Conservation (phyloP, 2,797 vertebrate species). For the Neoniphon sammara region DNA sequence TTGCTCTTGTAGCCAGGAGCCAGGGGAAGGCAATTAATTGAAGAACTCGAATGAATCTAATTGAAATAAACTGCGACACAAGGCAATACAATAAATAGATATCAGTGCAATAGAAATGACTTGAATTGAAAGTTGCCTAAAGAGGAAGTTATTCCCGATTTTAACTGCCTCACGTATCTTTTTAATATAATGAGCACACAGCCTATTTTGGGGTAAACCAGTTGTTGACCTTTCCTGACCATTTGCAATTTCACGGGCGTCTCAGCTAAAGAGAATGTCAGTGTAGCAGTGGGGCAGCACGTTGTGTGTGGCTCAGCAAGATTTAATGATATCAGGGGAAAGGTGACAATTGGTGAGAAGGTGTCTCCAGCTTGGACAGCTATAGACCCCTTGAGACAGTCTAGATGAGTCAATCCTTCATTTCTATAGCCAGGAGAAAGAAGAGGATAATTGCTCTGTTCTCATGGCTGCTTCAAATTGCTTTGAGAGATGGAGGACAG, state of each 20-base stretch:
- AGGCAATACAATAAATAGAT: not conserved
- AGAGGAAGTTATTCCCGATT: not conserved
- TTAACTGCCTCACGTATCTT: not conserved
- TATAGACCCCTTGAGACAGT: slow-evolving; percentile 75
- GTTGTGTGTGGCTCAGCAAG: slow-evolving; percentile 42
- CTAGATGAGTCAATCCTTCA: slow-evolving; percentile 80
- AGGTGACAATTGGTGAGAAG: slow-evolving; percentile 74
- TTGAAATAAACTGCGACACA: not conserved
- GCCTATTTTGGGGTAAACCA: slow-evolving; percentile 23
- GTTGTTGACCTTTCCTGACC: slow-evolving; percentile 49
- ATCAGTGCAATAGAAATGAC: not conserved
- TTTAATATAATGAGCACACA: not conserved
- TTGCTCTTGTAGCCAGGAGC: not conserved
- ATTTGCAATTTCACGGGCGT: slow-evolving; percentile 15
- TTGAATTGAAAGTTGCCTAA: not conserved
- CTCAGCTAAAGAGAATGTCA: slow-evolving; percentile 19
- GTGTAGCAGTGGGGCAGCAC: not conserved
- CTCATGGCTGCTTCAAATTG: slow-evolving; percentile 75
- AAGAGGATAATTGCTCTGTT: slow-evolving; percentile 81
- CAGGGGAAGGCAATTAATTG: not conserved
- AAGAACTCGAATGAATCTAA: not conserved
- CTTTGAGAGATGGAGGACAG: slow-evolving; percentile 75
- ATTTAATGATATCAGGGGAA: slow-evolving; percentile 68
- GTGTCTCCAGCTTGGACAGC: slow-evolving; percentile 68
- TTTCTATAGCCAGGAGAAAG: slow-evolving; percentile 74